Percentiles rank a stretch among this genome's conserved stretches.
Evolutionary conservation across 1,140 invertebrate genomes (phyloP).

Genomic region (Drosophila orena): DNA sequence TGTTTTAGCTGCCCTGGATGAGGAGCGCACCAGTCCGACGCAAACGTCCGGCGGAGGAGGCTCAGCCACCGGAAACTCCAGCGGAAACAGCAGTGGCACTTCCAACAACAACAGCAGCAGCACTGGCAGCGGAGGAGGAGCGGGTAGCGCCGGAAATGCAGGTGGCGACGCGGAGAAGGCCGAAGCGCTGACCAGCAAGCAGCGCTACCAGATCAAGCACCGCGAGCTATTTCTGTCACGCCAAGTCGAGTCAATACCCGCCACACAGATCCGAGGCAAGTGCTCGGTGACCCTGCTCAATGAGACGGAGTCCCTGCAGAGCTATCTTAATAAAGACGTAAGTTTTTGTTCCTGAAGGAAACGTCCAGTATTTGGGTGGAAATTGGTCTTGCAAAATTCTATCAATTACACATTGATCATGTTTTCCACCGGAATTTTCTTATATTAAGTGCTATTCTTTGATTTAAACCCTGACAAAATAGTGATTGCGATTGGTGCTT

Average conservation of each 20-base stretch:
- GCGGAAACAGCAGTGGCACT: conserved; percentile 37
- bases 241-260: conserved; percentile 98
- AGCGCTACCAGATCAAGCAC: conserved; percentile 98
- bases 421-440: too few relatives aligned
- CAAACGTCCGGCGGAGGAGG: conserved; percentile 84
- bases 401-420: too few relatives aligned
- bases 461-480: background rate
- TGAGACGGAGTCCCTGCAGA: conserved; percentile 97
- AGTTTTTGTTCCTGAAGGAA: conserved; percentile 78
- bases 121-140: conserved; percentile 71
- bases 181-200: conserved; percentile 88
- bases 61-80: conserved; percentile 44
- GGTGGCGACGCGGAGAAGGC: conserved; percentile 66
- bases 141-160: conserved; percentile 40
- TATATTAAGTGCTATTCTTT: background rate
- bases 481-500: background rate
- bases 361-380: too few relatives aligned
- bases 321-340: conserved; percentile 98
- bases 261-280: conserved; percentile 99
- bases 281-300: conserved; percentile 99
- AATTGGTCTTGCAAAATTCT: too few relatives aligned
- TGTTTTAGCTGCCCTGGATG: conserved; percentile 85
- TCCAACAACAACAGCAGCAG: conserved; percentile 52
- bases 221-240: conserved; percentile 98
- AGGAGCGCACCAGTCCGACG: conserved; percentile 84